These are phyloP conservation scores for Coleophora flavipennella DNA, from an alignment of 2,888 invertebrate species.

Conservation along the genomic window DNA sequence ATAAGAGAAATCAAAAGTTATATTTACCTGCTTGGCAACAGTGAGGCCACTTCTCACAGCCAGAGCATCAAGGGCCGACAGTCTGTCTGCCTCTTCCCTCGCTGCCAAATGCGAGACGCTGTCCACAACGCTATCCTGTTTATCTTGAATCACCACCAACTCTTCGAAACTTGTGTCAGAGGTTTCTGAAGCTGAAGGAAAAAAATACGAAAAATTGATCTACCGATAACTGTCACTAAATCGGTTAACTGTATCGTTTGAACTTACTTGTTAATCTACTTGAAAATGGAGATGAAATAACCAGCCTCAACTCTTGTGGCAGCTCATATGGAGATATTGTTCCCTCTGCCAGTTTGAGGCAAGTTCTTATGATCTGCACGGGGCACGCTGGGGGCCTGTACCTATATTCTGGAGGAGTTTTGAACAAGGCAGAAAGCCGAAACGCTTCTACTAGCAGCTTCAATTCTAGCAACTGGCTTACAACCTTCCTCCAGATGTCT, in stretches of 20 bases:
- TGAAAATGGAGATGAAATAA: slow-evolving; percentile 55
- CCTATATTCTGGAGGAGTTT: slow-evolving; percentile 51
- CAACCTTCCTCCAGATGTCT: slow-evolving; percentile 56
- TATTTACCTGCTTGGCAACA: slow-evolving; percentile 49
- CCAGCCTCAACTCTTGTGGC: slow-evolving; percentile 75
- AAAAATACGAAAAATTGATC: too few relatives aligned
- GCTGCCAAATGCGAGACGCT: slow-evolving; percentile 46
- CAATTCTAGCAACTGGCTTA: slow-evolving; percentile 69
- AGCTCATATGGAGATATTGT: slow-evolving; percentile 74
- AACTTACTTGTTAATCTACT: slow-evolving; percentile 50
- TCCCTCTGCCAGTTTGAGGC: slow-evolving; percentile 76
- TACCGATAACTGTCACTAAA: too few relatives aligned
- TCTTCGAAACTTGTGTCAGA: slow-evolving; percentile 65
- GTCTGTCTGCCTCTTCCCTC: slow-evolving; percentile 55
- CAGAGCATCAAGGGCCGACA: slow-evolving; percentile 56
- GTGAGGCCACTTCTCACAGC: slow-evolving; percentile 49
- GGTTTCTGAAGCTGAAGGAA: slow-evolving; percentile 43
- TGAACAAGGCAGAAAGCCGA: slow-evolving; percentile 70
- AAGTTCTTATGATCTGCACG: slow-evolving; percentile 74
- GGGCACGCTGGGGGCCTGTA: slow-evolving; percentile 50
- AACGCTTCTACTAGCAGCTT: slow-evolving; percentile 75
- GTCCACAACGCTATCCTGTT: slow-evolving; percentile 42
- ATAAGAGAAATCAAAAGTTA: too few relatives aligned
- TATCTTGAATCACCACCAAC: slow-evolving; percentile 57
- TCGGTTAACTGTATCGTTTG: not conserved